Evolutionary conservation across 1,140 invertebrate genomes (phyloP).

Genomic region (Sweltsa coloradensis): DNA sequence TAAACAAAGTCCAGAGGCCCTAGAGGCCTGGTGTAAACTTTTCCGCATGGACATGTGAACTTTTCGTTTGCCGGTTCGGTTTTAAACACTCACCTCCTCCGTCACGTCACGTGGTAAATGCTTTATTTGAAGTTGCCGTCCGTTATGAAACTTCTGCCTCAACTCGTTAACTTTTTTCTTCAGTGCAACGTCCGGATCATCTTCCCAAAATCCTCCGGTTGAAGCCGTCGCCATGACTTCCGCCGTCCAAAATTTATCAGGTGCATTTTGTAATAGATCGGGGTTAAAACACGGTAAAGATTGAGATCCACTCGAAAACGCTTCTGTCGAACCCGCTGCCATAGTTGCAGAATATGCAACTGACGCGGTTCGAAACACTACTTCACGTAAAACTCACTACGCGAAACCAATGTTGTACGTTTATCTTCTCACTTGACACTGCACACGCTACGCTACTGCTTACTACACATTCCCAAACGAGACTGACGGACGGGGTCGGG

Average conservation of each 20-base stretch:
- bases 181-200: constrained; percentile 26
- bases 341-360: background rate
- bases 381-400: background rate
- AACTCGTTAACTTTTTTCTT: constrained; percentile 27
- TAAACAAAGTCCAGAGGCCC: too few relatives aligned
- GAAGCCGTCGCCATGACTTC: constrained; percentile 26
- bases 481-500: background rate
- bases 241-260: constrained; percentile 24
- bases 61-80: background rate
- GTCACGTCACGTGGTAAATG: constrained; percentile 32
- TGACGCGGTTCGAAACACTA: background rate
- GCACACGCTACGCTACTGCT: background rate
- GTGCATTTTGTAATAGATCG: constrained; percentile 21
- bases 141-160: constrained; percentile 30
- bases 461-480: background rate
- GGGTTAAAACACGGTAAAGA: constrained; percentile 18
- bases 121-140: constrained; percentile 30
- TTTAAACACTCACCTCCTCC: constrained; percentile 28
- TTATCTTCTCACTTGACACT: constrained; percentile 1
- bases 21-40: too few relatives aligned
- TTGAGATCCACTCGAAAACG: constrained; percentile 7
- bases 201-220: constrained; percentile 30
- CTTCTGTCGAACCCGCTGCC: constrained; percentile 12
- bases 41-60: too few relatives aligned
- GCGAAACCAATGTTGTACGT: too few relatives aligned